These are phyloP conservation scores for Rhynchotus rufescens DNA, from an alignment of 2,797 vertebrate genomes.

Conservation along the genomic window DNA sequence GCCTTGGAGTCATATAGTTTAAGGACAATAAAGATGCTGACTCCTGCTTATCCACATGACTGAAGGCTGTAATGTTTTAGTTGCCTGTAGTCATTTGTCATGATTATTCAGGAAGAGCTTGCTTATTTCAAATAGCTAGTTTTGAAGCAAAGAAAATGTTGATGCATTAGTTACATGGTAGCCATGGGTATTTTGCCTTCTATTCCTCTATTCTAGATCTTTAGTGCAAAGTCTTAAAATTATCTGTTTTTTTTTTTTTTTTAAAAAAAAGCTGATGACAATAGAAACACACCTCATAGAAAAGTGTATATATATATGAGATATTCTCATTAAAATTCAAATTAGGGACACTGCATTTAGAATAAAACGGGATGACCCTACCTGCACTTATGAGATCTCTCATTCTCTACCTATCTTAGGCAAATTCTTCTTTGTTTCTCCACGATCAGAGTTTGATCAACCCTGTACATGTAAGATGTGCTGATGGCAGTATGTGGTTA, in stretches of 20 bases:
- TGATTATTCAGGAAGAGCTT: neutral
- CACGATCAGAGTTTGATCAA: neutral
- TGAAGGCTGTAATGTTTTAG: neutral
- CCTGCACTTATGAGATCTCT: fast-evolving
- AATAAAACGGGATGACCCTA: neutral
- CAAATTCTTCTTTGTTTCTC: neutral
- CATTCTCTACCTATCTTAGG: neutral
- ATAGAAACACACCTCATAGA: neutral
- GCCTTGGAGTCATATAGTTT: neutral
- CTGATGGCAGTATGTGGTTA: neutral
- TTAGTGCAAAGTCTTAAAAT: neutral
- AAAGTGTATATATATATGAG: neutral
- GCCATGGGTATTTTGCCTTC: neutral
- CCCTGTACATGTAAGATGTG: neutral
- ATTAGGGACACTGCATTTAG: neutral
- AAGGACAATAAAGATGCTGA: neutral
- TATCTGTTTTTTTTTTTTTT: neutral
- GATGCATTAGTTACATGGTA: neutral
- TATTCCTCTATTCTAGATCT: fast-evolving
- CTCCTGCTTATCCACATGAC: neutral
- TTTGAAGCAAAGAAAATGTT: neutral
- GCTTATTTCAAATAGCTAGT: neutral
- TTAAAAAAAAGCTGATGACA: neutral
- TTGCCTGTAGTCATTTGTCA: neutral
- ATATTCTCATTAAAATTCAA: neutral